phyloP scores from a whole-genome alignment of 2,888 invertebrate genomes.

The Tenthredo mesomela region DNA sequence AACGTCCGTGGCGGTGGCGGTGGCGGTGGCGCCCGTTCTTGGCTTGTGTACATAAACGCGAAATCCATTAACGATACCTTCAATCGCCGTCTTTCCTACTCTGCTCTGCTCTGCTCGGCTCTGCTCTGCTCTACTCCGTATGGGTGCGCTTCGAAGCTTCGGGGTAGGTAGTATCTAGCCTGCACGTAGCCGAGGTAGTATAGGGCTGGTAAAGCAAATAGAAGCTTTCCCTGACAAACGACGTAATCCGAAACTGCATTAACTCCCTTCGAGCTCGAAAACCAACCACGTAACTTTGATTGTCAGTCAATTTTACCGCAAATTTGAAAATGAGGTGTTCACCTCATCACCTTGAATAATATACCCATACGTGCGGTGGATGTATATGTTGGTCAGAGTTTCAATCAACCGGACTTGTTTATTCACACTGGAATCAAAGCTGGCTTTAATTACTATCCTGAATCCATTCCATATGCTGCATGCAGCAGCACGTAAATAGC shows the following conservation, averaged over 20 bases:
- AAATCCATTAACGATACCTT: conserved; percentile 62
- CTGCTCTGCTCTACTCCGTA: background rate
- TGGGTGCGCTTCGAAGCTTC: background rate
- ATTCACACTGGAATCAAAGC: background rate
- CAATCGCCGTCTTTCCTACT: conserved; percentile 36
- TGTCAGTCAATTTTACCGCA: background rate
- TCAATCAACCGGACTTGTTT: conserved; percentile 9
- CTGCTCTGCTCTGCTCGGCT: background rate
- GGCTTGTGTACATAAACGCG: conserved; percentile 60
- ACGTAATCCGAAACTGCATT: conserved; percentile 49
- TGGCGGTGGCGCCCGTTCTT: background rate
- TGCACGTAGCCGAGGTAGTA: background rate
- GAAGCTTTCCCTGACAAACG: conserved; percentile 46
- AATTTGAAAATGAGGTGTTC: background rate
- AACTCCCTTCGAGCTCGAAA: conserved; percentile 22
- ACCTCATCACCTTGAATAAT: background rate
- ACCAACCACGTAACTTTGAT: background rate
- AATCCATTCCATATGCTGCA: background rate
- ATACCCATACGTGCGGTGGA: background rate
- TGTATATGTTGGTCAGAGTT: background rate
- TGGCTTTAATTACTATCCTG: background rate
- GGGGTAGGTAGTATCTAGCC: background rate
- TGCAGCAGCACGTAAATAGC: background rate
- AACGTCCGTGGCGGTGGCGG: conserved; percentile 3
- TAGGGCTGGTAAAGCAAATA: conserved; percentile 22